Conservation (phyloP, 2,113 vertebrate species). For the Chionodraco myersi region DNA sequence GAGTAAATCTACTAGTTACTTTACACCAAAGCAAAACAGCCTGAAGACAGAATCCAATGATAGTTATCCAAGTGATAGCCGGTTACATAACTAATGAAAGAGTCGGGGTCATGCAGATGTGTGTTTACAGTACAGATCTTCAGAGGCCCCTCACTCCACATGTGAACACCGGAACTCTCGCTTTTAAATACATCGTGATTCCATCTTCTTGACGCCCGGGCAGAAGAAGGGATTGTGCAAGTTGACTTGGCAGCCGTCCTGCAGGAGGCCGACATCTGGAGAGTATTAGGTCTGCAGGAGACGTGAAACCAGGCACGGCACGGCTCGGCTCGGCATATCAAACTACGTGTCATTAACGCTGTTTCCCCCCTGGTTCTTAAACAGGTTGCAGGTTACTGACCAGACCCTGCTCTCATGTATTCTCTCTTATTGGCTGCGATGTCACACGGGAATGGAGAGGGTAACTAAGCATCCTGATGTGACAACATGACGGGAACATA, state of each 20-base stretch:
- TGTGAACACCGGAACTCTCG: conserved; percentile 43
- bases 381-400: conserved; percentile 42
- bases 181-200: conserved; percentile 64
- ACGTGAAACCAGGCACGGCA: conserved; percentile 75
- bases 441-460: not conserved
- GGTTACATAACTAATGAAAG: not conserved
- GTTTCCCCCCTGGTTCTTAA: not conserved
- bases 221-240: conserved; percentile 83
- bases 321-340: conserved; percentile 71
- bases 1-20: no score
- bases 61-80: no score
- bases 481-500: not conserved
- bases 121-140: not conserved
- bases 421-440: not conserved
- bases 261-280: conserved; percentile 82
- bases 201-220: conserved; percentile 78
- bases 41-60: no score
- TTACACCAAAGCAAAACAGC: no score
- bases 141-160: conserved; percentile 10
- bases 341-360: conserved; percentile 76
- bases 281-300: conserved; percentile 82
- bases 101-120: not conserved
- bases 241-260: conserved; percentile 82
- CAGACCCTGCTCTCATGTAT: not conserved
- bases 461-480: conserved; percentile 42